A percentile compares a stretch with the other conserved stretches of the same genome.
Conservation (phyloP, 2,888 invertebrate species). For the Drosophila helvetica region DNA sequence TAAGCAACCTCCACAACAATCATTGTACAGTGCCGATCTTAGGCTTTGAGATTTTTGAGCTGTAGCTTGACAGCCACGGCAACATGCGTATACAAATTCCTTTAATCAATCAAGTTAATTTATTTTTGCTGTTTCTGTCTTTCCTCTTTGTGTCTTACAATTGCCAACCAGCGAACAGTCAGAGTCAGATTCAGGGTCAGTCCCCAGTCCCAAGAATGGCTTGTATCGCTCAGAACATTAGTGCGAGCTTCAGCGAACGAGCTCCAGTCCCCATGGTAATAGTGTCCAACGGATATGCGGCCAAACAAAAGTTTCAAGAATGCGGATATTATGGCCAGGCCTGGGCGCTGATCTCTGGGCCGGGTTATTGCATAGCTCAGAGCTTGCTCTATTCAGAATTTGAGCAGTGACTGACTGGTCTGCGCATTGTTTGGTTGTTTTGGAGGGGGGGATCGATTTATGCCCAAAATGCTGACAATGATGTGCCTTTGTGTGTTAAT, state of each 20-base stretch:
- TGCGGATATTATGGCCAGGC: conserved; percentile 34
- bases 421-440: neutral
- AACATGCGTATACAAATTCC: conserved; percentile 38
- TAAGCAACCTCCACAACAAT: conserved; percentile 44
- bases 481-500: neutral
- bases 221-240: conserved; percentile 30
- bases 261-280: neutral
- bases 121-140: conserved; percentile 56
- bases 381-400: conserved; percentile 18
- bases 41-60: neutral
- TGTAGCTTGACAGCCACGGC: conserved; percentile 26
- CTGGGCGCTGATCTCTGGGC: conserved; percentile 5
- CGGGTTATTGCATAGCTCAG: neutral
- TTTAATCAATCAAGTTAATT: conserved; percentile 75
- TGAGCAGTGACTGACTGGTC: conserved; percentile 2
- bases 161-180: conserved; percentile 17
- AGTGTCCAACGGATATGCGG: conserved; percentile 30
- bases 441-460: conserved; percentile 5
- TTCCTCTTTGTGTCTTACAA: conserved; percentile 32
- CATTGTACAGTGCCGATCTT: conserved; percentile 11
- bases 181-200: conserved; percentile 27
- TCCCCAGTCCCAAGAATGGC: conserved; percentile 9
- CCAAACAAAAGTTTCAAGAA: conserved; percentile 34
- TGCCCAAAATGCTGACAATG: conserved; percentile 11
- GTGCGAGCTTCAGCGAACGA: neutral